Conservation (phyloP, 2,113 vertebrate species). For the Platysternon megacephalum region DNA sequence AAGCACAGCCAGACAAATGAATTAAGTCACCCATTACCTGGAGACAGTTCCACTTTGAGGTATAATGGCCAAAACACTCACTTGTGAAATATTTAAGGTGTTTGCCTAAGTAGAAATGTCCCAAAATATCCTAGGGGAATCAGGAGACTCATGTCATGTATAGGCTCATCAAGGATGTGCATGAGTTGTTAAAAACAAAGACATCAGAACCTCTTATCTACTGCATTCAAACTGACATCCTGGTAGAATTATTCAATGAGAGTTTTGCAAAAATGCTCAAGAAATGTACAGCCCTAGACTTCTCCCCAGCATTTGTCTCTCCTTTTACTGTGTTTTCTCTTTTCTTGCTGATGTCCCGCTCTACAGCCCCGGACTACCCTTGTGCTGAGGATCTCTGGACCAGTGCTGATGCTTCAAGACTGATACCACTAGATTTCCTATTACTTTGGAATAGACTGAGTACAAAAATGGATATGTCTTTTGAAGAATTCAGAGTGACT, state of each 20-base stretch:
- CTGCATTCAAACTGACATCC: background rate
- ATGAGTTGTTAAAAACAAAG: background rate
- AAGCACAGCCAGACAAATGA: background rate
- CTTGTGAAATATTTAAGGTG: background rate
- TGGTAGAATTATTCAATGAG: background rate
- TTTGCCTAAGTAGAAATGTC: background rate
- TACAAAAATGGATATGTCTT: background rate
- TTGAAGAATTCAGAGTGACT: background rate
- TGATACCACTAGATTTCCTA: background rate
- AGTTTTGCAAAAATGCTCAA: background rate
- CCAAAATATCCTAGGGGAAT: background rate
- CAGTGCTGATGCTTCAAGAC: background rate
- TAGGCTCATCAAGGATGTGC: background rate
- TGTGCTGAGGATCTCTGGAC: background rate
- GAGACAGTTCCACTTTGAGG: background rate
- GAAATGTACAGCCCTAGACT: background rate
- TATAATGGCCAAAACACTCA: background rate
- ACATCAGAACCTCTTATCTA: background rate
- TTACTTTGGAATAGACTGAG: background rate
- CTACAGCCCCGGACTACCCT: background rate
- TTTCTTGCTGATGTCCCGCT: background rate
- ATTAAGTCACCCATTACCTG: background rate
- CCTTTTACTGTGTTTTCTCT: background rate
- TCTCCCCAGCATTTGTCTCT: background rate
- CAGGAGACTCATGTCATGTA: background rate